Evolutionary conservation across 2,797 vertebrate species (phyloP), one percentile per base, ranked within the genome.

Genomic region (Syndactyla subalaris): DNA sequence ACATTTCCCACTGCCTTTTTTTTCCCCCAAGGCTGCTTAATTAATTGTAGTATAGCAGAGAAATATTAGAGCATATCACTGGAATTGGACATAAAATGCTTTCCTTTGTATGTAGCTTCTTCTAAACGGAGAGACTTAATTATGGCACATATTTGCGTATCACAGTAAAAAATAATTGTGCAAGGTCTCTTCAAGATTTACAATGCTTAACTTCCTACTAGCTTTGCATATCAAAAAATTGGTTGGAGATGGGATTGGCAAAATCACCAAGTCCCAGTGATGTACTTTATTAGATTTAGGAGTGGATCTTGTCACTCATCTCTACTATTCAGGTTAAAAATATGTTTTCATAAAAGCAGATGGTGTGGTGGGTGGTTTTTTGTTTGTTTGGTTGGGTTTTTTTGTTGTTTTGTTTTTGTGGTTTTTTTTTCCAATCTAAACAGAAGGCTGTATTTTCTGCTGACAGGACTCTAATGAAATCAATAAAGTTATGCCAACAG

Each of bases 291-390:
- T 80, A 57, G 65, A 49, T 88, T 92, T 91, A 77, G 45, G 54
- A 52, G 36, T 32, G 34, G 68, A 46, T 80, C 13, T 26, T 92
- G n/a, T 63, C 59, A 46, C 29, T 88, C 32, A 38, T 77, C 19
- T 61, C 22, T 68, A 54, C 34, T 67, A 12, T 49, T 91, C 38
- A 30, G 38, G 13, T 75, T 88, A 61, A 88, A 82, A 81, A 62
- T 73, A 58, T 36, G 20, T 57, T 92, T 93, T 94, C 91, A 89
- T 85, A 89, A 91, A 92, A 82, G 57, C 15, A 87, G 92, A 74
- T 75, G 12, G 1, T 71, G 6, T 71, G 27, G 18, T 46, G 45
- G 45, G 21, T 46, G 45, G 45, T 46, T 46, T 46, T 21, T 21
- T 45, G 39, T 45, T 46, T 22, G 45, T 22, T 46, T 43, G 18